phyloP scores from a whole-genome alignment of 37 sponge, comb jelly and placozoan species.

The Aplysina aerophoba region DNA sequence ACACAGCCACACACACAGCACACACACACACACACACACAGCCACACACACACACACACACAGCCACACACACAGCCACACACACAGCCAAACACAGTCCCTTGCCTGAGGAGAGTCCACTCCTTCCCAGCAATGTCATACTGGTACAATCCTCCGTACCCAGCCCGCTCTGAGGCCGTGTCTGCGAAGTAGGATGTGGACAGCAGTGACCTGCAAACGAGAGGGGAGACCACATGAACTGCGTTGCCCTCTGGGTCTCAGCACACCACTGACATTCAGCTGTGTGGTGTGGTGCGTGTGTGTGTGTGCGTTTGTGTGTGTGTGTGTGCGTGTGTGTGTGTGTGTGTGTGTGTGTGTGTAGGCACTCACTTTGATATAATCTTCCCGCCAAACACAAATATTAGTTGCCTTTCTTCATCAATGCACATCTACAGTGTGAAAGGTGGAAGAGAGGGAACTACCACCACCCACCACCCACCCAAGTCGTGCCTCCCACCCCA shows the following conservation, averaged over 20 bases:
- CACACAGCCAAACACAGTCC: not conserved
- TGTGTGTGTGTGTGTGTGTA: not conserved
- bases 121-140: slow-evolving; percentile 42
- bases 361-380: slow-evolving; percentile 21
- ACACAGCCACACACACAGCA: slow-evolving; percentile 33
- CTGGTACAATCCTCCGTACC: slow-evolving; percentile 42
- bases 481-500: too few relatives aligned
- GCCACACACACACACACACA: too few relatives aligned
- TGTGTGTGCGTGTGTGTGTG: too few relatives aligned
- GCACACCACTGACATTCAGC: not conserved
- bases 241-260: too few relatives aligned
- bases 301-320: too few relatives aligned
- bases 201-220: too few relatives aligned
- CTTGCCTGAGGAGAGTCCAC: slow-evolving; percentile 45
- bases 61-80: slow-evolving; percentile 42
- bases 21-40: too few relatives aligned
- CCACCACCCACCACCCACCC: not conserved
- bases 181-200: not conserved
- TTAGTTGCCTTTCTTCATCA: slow-evolving; percentile 44
- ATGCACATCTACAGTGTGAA: slow-evolving; percentile 65
- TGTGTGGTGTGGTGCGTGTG: not conserved
- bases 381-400: slow-evolving; percentile 89
- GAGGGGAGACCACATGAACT: too few relatives aligned
- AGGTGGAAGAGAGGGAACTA: not conserved
- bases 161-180: not conserved